phyloP scores from a whole-genome alignment of 1,140 invertebrate genomes.

The Heliconius congener region DNA sequence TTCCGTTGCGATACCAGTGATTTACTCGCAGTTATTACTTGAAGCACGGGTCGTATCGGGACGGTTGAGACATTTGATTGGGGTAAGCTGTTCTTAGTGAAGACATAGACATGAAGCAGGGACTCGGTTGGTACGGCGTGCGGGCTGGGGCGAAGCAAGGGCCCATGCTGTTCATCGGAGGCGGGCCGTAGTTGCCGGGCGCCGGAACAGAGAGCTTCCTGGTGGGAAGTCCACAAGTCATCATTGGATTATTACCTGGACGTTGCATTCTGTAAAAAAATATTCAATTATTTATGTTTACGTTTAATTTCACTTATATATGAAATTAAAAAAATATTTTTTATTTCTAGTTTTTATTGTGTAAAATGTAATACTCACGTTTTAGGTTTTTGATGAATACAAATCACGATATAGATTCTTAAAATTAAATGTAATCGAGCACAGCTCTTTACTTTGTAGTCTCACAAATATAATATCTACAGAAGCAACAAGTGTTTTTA shows the following conservation, averaged over 20 bases:
- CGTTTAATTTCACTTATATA: no score
- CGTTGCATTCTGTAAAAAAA: constrained; percentile 45
- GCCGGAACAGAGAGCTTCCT: constrained; percentile 18
- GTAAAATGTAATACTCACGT: not conserved
- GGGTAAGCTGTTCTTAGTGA: constrained; percentile 29
- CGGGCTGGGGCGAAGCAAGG: constrained; percentile 36
- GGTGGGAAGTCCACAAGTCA: constrained; percentile 25
- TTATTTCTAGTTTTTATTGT: not conserved
- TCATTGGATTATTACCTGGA: constrained; percentile 36
- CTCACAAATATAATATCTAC: not conserved
- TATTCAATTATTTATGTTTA: not conserved
- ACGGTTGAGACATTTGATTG: constrained; percentile 24
- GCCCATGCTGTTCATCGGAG: constrained; percentile 28
- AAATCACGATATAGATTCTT: not conserved
- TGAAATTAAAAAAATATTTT: not conserved
- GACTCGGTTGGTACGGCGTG: constrained; percentile 22
- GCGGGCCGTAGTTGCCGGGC: constrained; percentile 24
- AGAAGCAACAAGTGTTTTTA: constrained; percentile 17
- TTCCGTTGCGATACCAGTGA: constrained; percentile 15
- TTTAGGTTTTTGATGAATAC: not conserved
- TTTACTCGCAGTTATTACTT: constrained; percentile 31
- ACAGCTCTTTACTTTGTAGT: not conserved
- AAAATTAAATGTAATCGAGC: not conserved
- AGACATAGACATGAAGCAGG: constrained; percentile 39
- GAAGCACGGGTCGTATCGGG: constrained; percentile 45